A percentile compares a stretch with the other conserved stretches of the same genome.
Conservation (phyloP, 1,140 invertebrate genomes). For the Diorhabda carinulata region DNA sequence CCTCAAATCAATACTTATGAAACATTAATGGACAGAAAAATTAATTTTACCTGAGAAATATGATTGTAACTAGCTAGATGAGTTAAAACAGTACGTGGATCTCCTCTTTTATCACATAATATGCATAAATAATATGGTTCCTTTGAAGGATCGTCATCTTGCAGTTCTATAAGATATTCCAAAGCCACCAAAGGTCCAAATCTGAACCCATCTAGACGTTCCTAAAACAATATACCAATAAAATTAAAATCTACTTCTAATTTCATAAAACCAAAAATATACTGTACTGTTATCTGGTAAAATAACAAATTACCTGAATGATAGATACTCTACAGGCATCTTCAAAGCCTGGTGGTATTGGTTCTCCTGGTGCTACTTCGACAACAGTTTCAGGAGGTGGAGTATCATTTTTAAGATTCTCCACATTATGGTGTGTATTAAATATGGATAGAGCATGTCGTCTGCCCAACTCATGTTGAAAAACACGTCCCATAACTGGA, state of each 20-base stretch:
- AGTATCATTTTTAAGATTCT: conserved; percentile 10
- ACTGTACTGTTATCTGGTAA: conserved; percentile 30
- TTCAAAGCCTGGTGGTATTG: conserved; percentile 67
- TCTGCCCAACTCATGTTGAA: conserved; percentile 43
- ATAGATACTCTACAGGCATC: conserved; percentile 55
- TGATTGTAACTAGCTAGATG: conserved; percentile 72
- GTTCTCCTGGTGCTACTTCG: conserved; percentile 60
- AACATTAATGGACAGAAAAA: background rate
- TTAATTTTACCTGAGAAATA: conserved; percentile 36
- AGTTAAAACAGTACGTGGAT: conserved; percentile 68
- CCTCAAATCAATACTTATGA: background rate
- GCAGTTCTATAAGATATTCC: conserved; percentile 69
- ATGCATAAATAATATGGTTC: conserved; percentile 70
- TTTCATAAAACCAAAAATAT: background rate
- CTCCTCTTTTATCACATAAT: conserved; percentile 70
- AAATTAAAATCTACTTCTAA: too few species aligned
- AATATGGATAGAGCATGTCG: conserved; percentile 32
- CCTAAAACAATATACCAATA: conserved; percentile 25
- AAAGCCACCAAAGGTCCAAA: conserved; percentile 52
- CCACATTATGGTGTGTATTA: conserved; percentile 12
- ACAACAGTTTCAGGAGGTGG: conserved; percentile 22
- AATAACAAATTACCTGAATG: conserved; percentile 52
- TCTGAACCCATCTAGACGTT: conserved; percentile 43
- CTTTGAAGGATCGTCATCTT: conserved; percentile 56
- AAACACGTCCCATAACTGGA: conserved; percentile 43